Base-by-base conservation (phyloP, 2,113 vertebrate species). In the Stegastes partitus region DNA sequence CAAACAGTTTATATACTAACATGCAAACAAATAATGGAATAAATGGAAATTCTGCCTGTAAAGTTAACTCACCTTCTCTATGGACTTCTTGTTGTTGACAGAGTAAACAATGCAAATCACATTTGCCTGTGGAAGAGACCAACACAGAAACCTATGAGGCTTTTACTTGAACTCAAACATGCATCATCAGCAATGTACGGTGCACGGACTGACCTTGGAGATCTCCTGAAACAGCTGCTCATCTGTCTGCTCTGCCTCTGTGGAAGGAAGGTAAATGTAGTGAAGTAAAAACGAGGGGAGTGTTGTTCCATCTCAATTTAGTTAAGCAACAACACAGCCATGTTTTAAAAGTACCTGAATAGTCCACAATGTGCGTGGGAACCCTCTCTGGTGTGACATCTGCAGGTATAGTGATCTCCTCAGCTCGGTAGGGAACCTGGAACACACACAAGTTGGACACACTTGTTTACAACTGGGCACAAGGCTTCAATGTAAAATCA, bases 51-150 rank as follows among this genome's bases (percentile, higher is more conserved):
- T 14, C 18, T 1, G n/a, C 15, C 16, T 23, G 19, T 15, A 70
- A 44, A 47, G n/a, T 19, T 2, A 9, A 53, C 93, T 87, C 94
- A 98, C 98, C 96, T 99, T 99, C 85, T 99, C 98, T 82, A 99
- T 98, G 56, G 98, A 99, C 87, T 95, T 98, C 92, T 96, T 98
- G 92, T 97, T 98, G 93, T 98, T 99, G 90, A 99, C 97, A 44
- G 98, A 95, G 87, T 98, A 99, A n/a, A 99, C 97, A 88, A 99
- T 98, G 92, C 98, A 99, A 91, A 99, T 99, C 74, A 99, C 98
- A 93, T 99, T 99, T 58, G 98, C 98, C 98, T 99, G 69, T 26
- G 85, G 88, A 50, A 94, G 90, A 65, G 45, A 87, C 16, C 19
- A 45, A 91, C 79, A 91, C 66, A 92, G 16, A 37, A 0, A 3